Conservation (phyloP, 2,888 invertebrate genomes). For the Ophion slaviceki region DNA sequence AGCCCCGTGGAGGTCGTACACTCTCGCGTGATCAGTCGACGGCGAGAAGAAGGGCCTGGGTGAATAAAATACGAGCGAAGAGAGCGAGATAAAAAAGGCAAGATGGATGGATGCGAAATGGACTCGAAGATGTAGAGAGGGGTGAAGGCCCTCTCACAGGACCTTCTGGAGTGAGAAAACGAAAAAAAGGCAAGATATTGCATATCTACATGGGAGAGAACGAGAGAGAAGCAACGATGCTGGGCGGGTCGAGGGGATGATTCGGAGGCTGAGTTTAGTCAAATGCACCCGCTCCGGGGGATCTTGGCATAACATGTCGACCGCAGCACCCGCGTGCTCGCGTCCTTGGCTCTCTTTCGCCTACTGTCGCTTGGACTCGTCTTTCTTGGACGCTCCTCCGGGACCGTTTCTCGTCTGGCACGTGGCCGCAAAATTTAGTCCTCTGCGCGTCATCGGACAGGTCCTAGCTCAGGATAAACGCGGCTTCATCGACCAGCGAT, state of each 20-base stretch:
- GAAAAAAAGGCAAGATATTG: slow-evolving; percentile 15
- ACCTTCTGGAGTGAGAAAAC: background rate
- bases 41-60: too few relatives aligned
- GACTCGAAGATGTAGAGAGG: background rate
- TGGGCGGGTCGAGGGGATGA: slow-evolving; percentile 55
- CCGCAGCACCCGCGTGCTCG: slow-evolving; percentile 71
- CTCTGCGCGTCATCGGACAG: too few relatives aligned
- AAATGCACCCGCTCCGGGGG: slow-evolving; percentile 74
- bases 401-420: background rate
- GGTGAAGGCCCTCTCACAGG: background rate
- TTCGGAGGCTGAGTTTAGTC: slow-evolving; percentile 76
- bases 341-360: slow-evolving; percentile 74
- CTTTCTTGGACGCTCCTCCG: slow-evolving; percentile 69
- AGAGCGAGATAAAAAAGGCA: too few relatives aligned
- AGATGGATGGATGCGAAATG: background rate
- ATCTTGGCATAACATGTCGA: slow-evolving; percentile 79
- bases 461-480: too few relatives aligned
- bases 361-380: slow-evolving; percentile 66
- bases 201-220: slow-evolving; percentile 27
- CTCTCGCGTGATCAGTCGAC: too few relatives aligned
- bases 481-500: too few relatives aligned
- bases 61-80: too few relatives aligned
- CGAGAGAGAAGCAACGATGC: slow-evolving; percentile 42
- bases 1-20: too few relatives aligned
- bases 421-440: too few relatives aligned